Conservation (phyloP, 2,797 vertebrate genomes). For the Molossus molossus region DNA sequence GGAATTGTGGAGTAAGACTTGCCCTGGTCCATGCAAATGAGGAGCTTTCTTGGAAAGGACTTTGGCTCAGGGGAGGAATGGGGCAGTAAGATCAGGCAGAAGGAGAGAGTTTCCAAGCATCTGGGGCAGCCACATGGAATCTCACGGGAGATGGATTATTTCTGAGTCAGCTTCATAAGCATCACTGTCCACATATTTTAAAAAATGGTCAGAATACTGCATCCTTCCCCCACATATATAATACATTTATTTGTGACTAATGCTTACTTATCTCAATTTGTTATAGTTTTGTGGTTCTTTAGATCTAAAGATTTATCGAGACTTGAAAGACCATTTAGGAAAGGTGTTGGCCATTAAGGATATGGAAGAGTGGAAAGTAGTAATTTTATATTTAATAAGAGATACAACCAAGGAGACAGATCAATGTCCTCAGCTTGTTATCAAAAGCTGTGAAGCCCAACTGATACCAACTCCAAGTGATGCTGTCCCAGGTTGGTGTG, state of each 20-base stretch:
- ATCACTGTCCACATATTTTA: neutral
- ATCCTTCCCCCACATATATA: neutral
- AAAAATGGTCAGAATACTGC: neutral
- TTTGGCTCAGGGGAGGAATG: neutral
- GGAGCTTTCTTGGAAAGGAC: neutral
- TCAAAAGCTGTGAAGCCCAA: neutral
- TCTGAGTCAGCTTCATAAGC: neutral
- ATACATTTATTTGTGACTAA: neutral
- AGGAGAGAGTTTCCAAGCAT: neutral
- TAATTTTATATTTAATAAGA: constrained; percentile 33
- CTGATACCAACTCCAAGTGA: neutral
- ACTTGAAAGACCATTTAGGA: neutral
- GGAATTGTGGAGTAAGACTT: constrained; percentile 23
- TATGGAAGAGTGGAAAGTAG: neutral
- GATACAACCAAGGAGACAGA: neutral
- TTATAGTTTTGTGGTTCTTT: neutral
- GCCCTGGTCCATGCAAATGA: neutral
- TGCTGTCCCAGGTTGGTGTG: neutral
- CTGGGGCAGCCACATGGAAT: neutral
- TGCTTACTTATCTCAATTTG: neutral
- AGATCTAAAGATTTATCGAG: neutral
- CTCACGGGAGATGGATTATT: constrained; percentile 1
- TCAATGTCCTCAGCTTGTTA: neutral
- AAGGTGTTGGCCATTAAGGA: neutral
- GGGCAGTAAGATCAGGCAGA: accelerated